Conservation (phyloP, 2,888 invertebrate species). For the Fragum sueziense region DNA sequence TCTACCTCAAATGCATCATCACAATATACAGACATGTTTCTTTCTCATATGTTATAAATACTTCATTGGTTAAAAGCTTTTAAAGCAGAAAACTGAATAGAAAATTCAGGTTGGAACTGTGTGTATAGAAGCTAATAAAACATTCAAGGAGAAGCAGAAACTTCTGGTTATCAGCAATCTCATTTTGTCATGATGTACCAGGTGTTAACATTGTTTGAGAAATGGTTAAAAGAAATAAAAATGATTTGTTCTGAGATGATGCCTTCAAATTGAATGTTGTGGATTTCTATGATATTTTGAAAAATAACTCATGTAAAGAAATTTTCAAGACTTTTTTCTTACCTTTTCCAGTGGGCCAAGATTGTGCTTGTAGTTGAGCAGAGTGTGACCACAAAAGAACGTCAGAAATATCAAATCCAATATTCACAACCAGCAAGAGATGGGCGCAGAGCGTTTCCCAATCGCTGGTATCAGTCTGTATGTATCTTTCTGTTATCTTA, state of each 20-base stretch:
- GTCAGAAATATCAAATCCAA: slow-evolving; percentile 91
- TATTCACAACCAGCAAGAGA: slow-evolving; percentile 93
- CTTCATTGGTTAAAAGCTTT: background rate
- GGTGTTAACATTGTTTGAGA: background rate
- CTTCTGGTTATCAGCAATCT: background rate
- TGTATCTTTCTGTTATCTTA: too few relatives aligned
- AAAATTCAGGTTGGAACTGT: background rate
- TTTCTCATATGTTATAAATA: too few relatives aligned
- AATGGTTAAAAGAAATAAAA: background rate
- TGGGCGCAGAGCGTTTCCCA: slow-evolving; percentile 93
- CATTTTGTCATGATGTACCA: background rate
- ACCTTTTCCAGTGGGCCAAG: slow-evolving; percentile 90
- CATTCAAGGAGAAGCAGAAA: background rate
- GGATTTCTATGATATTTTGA: too few relatives aligned
- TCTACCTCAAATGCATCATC: too few relatives aligned
- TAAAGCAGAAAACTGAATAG: background rate
- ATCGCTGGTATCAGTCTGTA: slow-evolving; percentile 94
- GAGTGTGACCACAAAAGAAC: slow-evolving; percentile 95
- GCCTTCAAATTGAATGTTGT: too few relatives aligned
- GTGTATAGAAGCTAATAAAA: background rate
- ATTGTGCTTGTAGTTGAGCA: slow-evolving; percentile 98
- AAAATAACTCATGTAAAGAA: too few relatives aligned
- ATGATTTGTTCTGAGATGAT: too few relatives aligned
- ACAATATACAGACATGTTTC: too few relatives aligned
- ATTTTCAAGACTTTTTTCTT: too few relatives aligned